phyloP scores from a whole-genome alignment of 2,888 invertebrate species.

The Xanthorhoe spadicearia region DNA sequence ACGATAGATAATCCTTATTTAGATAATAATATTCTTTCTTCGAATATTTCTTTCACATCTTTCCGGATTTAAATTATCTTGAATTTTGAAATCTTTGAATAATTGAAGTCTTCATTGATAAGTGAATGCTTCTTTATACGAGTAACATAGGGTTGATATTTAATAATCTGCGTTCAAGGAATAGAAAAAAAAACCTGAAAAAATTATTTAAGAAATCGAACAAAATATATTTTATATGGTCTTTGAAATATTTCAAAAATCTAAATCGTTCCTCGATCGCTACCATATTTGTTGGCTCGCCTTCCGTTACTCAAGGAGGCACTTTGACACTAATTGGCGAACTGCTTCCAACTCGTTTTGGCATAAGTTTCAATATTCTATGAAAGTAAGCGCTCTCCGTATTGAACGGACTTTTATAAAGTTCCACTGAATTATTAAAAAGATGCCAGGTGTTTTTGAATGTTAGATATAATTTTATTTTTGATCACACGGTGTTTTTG shows the following conservation, averaged over 20 bases:
- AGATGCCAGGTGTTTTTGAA: background rate
- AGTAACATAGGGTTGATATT: too few species aligned
- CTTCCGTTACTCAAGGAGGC: slow-evolving; percentile 28
- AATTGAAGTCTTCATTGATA: too few species aligned
- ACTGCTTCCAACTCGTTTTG: slow-evolving; percentile 21
- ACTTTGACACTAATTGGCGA: slow-evolving; percentile 42
- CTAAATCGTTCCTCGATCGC: slow-evolving; percentile 15
- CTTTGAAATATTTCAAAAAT: background rate
- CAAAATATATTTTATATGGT: background rate
- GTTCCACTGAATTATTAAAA: slow-evolving; percentile 1
- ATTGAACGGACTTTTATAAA: slow-evolving; percentile 5
- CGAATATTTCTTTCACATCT: too few species aligned
- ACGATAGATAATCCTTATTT: too few species aligned
- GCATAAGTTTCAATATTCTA: slow-evolving; percentile 23
- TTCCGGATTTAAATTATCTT: too few species aligned
- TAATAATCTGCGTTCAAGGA: too few species aligned
- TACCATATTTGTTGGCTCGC: slow-evolving; percentile 23
- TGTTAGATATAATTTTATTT: background rate
- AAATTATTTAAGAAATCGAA: too few species aligned
- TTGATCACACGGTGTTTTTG: background rate
- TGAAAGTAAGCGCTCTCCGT: slow-evolving; percentile 1
- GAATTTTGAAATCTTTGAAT: too few species aligned
- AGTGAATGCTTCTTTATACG: too few species aligned
- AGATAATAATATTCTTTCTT: too few species aligned
- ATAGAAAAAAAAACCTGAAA: too few species aligned